phyloP scores from a whole-genome alignment of 2,797 vertebrate species.

The Oryzias dopingdopingensis region DNA sequence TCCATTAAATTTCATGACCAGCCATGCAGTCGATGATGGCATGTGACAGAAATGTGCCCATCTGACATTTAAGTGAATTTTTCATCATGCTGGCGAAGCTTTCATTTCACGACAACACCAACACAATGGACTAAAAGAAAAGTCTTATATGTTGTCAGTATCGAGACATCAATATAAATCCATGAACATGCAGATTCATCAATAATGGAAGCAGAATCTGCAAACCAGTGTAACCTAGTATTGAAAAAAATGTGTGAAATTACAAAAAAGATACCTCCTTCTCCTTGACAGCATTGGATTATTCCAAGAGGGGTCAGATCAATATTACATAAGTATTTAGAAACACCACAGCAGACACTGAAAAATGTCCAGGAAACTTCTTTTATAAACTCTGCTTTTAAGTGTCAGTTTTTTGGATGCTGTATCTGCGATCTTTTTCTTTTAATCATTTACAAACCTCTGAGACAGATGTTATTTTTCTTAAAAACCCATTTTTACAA shows the following conservation, averaged over 20 bases:
- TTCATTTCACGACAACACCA: neutral
- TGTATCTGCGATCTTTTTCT: too few relatives aligned
- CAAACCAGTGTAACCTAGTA: neutral
- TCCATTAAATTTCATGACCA: conserved; percentile 38
- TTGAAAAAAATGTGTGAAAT: neutral
- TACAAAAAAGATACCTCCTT: neutral
- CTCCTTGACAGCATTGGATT: neutral
- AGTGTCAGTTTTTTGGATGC: too few relatives aligned
- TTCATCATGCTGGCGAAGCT: neutral
- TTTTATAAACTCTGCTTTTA: too few relatives aligned
- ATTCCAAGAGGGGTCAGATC: conserved; percentile 3
- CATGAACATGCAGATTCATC: neutral
- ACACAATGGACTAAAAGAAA: too few relatives aligned
- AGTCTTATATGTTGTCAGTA: neutral
- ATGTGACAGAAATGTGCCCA: conserved; percentile 23
- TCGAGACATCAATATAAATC: neutral
- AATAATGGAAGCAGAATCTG: neutral
- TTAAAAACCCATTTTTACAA: neutral
- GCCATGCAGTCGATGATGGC: conserved; percentile 27
- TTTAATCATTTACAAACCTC: too few relatives aligned
- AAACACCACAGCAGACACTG: neutral
- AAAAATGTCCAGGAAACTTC: too few relatives aligned
- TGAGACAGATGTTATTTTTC: too few relatives aligned
- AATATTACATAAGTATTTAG: neutral
- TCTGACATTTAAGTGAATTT: conserved; percentile 2